Conservation (phyloP, 1,140 invertebrate species). For the Lycorma delicatula region DNA sequence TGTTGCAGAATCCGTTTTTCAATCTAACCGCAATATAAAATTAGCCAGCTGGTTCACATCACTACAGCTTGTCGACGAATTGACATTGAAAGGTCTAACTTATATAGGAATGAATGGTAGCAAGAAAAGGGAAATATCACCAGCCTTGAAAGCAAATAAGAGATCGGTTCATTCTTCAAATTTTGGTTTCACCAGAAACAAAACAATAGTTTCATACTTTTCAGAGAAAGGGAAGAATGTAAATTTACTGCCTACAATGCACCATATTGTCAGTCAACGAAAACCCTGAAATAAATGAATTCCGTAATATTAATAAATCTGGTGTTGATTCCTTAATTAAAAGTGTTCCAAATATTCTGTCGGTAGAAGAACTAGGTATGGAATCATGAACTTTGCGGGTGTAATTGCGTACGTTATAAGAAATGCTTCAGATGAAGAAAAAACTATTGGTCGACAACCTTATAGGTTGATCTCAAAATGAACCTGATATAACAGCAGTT, state of each 20-base stretch:
- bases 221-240: slow-evolving; percentile 24
- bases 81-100: slow-evolving; percentile 33
- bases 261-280: slow-evolving; percentile 20
- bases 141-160: slow-evolving; percentile 19
- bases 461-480: not conserved
- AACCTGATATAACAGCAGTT: not conserved
- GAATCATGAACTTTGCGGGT: slow-evolving; percentile 26
- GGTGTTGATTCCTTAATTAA: too few relatives aligned
- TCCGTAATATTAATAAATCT: slow-evolving; percentile 31
- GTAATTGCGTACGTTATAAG: slow-evolving; percentile 21
- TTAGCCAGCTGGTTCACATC: slow-evolving; percentile 39
- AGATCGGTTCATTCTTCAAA: slow-evolving; percentile 3
- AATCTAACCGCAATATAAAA: slow-evolving; percentile 34
- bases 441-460: not conserved
- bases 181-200: slow-evolving; percentile 18
- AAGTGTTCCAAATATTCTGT: slow-evolving; percentile 25
- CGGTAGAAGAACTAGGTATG: slow-evolving; percentile 24
- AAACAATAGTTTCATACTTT: slow-evolving; percentile 19
- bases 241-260: slow-evolving; percentile 29
- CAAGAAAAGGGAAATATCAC: slow-evolving; percentile 39
- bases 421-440: not conserved
- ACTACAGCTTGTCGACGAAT: slow-evolving; percentile 31
- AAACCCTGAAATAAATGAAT: slow-evolving; percentile 30
- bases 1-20: slow-evolving; percentile 22
- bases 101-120: slow-evolving; percentile 39